phyloP scores from a whole-genome alignment of 2,113 vertebrate species.

The Caranx ignobilis region DNA sequence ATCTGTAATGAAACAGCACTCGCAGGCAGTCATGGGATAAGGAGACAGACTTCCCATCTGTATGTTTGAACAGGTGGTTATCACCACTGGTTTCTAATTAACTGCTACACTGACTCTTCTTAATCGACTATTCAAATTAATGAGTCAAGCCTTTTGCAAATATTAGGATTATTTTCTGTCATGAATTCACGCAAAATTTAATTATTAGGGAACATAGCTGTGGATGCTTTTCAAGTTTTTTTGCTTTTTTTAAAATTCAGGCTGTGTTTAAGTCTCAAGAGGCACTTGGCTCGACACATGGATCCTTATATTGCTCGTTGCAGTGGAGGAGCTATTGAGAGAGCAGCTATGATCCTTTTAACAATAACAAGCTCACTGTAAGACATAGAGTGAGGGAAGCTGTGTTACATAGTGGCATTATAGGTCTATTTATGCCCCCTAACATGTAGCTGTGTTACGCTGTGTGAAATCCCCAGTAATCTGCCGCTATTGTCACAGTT shows the following conservation, averaged over 20 bases:
- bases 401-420: slow-evolving; percentile 55
- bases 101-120: slow-evolving; percentile 70
- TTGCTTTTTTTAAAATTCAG: slow-evolving; percentile 6
- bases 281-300: slow-evolving; percentile 16
- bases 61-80: slow-evolving; percentile 75
- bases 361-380: slow-evolving; percentile 51
- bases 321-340: slow-evolving; percentile 29
- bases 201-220: slow-evolving; percentile 38
- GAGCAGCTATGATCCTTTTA: slow-evolving; percentile 24
- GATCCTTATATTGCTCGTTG: slow-evolving; percentile 1
- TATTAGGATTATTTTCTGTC: slow-evolving; percentile 63
- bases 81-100: slow-evolving; percentile 74
- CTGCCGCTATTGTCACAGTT: slow-evolving; percentile 61
- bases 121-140: slow-evolving; percentile 65
- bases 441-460: slow-evolving; percentile 56
- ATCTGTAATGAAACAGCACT: slow-evolving; percentile 34
- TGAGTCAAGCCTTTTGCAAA: slow-evolving; percentile 69
- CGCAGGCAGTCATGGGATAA: slow-evolving; percentile 28
- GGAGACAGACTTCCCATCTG: slow-evolving; percentile 59
- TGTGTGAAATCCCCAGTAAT: slow-evolving; percentile 77
- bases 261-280: slow-evolving; percentile 15
- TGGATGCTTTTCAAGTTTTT: slow-evolving; percentile 8
- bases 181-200: slow-evolving; percentile 24
- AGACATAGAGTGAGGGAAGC: slow-evolving; percentile 41
- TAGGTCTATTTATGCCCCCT: slow-evolving; percentile 45